Evolutionary conservation across 2,113 vertebrate species (phyloP), one percentile per base, ranked within the genome.

Genomic region (Psittacula cyanocephala): DNA sequence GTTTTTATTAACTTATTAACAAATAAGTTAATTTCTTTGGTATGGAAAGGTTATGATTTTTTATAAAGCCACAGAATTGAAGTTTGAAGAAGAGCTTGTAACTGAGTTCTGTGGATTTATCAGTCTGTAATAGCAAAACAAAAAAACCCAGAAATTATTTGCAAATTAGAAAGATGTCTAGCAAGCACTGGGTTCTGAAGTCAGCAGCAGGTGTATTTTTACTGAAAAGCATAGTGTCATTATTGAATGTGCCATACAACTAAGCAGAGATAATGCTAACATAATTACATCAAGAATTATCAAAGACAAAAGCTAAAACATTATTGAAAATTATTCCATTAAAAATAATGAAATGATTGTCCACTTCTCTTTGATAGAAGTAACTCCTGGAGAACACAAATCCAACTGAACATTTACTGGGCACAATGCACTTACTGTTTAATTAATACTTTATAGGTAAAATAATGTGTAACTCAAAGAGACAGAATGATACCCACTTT

Each of bases 241-340:
- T 88, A 88, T 35, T 86, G 41, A 65, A 80, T 65, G 72, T 33
- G 15, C 31, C 86, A 52, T 7, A 53, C 8, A 39, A 70, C 76
- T 70, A 83, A 82, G 67, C 44, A 86, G 68, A 83, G 71, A 82
- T 88, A 91, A 79, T 0, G 0, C 49, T 82, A 95, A 88, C 44
- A 77, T 74, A 88, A 88, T 86, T 74, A 93, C 57, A 80, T 33
- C 33, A 55, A 37, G 64, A 86, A 41, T 59, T 81, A 81, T 14
- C 0, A 0, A 92, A 91, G 59, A 68, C 43, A 91, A 89, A 91
- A 96, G 46, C 49, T n/a, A 62, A 55, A 86, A 7, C 49, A 74
- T 90, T 80, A 95, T 86, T 81, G 74, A 94, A 92, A 91, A 91
- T 95, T 88, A 80, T 88, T 24, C 79, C 81, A 95, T 93, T 94